Conservation (phyloP, 2,797 vertebrate genomes). For the Peromyscus melanophrys region DNA sequence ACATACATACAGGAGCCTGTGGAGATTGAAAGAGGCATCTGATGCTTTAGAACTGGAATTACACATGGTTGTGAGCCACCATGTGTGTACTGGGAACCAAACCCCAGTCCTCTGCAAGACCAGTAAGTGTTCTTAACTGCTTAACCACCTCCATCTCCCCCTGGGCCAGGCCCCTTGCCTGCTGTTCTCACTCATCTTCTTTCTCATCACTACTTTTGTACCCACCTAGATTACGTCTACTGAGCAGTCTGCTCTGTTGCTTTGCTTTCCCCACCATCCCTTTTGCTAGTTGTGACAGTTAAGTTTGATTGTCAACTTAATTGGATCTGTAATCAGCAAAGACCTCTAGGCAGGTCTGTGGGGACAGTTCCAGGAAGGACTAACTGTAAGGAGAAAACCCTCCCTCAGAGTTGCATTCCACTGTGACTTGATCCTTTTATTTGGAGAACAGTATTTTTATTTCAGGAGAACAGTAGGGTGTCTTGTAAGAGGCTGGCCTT, state of each 20-base stretch:
- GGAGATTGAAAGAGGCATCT: not conserved
- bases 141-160: not conserved
- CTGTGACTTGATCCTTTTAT: too few relatives aligned
- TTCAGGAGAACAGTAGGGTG: not conserved
- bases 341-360: not conserved
- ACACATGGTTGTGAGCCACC: not conserved
- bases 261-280: not conserved
- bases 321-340: not conserved
- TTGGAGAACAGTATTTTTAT: too few relatives aligned
- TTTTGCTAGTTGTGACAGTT: not conserved
- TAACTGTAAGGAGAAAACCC: not conserved
- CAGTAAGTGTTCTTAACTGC: not conserved
- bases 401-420: not conserved
- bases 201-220: not conserved
- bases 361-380: not conserved
- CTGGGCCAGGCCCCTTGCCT: not conserved
- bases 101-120: not conserved
- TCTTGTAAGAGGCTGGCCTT: conserved; percentile 14
- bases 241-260: not conserved
- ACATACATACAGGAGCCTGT: not conserved
- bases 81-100: not conserved
- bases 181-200: not conserved
- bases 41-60: not conserved
- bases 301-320: not conserved
- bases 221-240: not conserved